Base-by-base conservation (phyloP, 2,113 vertebrate genomes). In the Paramisgurnus dabryanus region DNA sequence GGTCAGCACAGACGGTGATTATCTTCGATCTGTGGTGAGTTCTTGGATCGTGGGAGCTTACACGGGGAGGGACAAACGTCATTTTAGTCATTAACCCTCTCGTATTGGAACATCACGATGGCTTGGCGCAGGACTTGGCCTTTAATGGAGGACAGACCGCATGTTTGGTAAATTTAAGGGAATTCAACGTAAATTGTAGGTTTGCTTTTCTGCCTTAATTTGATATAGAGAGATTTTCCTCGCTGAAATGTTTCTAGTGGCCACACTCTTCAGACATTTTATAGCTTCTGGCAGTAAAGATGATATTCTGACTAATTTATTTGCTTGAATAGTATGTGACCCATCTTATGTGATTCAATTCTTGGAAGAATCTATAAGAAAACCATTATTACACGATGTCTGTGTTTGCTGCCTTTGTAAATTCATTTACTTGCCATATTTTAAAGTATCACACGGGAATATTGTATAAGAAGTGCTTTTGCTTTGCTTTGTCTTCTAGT, bases 161-260 rank as follows among this genome's bases (percentile, higher is more conserved):
- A 66, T 74, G 63, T 80, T 65, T 74, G 63, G 49, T 57, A 40
- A 64, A 40, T 47, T 55, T 66, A 27, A 12, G 49, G 61, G 12
- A 43, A 45, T 65, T 18, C 18, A 6, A 82, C 4, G 18, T 34
- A 82, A 78, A 82, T 82, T 71, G 70, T 77, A 77, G 67, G 49
- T 49, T 75, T 43, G 45, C 61, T 66, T 72, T 72, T 40, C 60
- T 11, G 41, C n/a, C 63, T 66, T 73, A 40, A 74, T 58, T 67
- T 67, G 63, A 65, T 53, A 64, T 61, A 50, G 11, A 49, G 13
- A 80, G 70, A 13, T 80, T 55, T 72, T 34, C 34, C 47, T 74
- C 15, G 6, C 63, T 60, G 63, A 41, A 22, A 75, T 64, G 63
- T 74, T 60, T 73, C 61, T 74, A 50, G 79, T 74, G 61, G 55